Evolutionary conservation across 2,113 vertebrate genomes (phyloP).

Genomic region (Dipodomys stephensi): DNA sequence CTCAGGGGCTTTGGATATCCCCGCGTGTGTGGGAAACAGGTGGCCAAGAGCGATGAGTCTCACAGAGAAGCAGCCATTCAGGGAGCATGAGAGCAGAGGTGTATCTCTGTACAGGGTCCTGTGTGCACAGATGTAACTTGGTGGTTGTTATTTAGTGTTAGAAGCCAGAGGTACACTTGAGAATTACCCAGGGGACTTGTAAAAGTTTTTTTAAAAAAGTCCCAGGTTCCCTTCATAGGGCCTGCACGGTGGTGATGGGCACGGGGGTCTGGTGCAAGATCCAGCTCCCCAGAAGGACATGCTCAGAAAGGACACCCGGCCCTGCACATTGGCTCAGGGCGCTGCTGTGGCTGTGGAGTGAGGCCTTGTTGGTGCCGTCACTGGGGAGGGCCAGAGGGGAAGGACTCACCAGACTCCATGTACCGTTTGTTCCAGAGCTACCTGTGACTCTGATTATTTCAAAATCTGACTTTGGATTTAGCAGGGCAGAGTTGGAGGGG

Average conservation of each 20-base stretch:
- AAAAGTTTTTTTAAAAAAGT: not conserved
- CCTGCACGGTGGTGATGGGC: no score
- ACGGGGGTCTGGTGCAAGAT: no score
- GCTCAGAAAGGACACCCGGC: accelerated
- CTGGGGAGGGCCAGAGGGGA: no score
- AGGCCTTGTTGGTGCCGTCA: not conserved
- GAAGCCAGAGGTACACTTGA: not conserved
- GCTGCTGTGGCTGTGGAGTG: not conserved
- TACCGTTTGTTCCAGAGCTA: not conserved
- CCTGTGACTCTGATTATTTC: not conserved
- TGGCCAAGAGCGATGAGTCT: not conserved
- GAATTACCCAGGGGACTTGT: not conserved
- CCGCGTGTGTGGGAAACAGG: not conserved
- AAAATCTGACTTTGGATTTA: not conserved
- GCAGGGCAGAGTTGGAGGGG: not conserved
- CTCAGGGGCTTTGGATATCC: accelerated
- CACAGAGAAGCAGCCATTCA: no score
- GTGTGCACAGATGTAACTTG: not conserved
- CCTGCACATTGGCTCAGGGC: no score
- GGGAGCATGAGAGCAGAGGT: not conserved
- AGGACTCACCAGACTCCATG: not conserved
- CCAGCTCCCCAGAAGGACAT: not conserved
- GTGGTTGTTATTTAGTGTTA: not conserved
- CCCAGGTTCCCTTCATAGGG: not conserved
- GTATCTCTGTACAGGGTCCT: not conserved